These are phyloP conservation scores for Pipistrellus nathusii DNA, from an alignment of 2,797 vertebrate species.

Conservation along the genomic window DNA sequence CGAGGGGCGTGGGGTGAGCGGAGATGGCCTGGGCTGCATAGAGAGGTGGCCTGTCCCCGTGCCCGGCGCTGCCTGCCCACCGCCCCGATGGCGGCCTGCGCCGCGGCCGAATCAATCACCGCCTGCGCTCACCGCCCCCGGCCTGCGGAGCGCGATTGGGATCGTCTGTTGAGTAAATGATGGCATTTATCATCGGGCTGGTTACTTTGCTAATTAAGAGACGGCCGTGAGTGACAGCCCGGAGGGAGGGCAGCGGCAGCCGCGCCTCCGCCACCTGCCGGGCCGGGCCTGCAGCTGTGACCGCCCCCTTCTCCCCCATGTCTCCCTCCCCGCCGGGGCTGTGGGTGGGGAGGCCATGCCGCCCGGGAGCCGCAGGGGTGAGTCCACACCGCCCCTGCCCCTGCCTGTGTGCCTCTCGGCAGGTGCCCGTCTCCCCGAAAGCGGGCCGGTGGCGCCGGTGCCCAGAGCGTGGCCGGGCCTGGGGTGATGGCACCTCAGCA, in stretches of 20 bases:
- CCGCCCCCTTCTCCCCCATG: rapidly evolving
- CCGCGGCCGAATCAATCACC: slow-evolving; percentile 90
- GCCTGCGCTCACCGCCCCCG: slow-evolving; percentile 79
- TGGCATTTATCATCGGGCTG: slow-evolving; percentile 89
- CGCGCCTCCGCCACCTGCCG: not conserved
- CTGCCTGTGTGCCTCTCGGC: rapidly evolving
- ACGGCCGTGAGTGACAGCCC: slow-evolving; percentile 78
- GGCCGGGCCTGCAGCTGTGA: not conserved
- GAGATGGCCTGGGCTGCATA: rapidly evolving
- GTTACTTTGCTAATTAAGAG: slow-evolving; percentile 91
- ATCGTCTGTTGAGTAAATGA: slow-evolving; percentile 89
- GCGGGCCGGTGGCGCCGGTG: rapidly evolving
- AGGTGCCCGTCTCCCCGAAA: not conserved
- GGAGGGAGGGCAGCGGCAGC: not conserved
- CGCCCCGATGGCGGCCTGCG: slow-evolving; percentile 63
- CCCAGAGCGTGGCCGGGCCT: rapidly evolving
- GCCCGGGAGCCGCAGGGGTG: not conserved
- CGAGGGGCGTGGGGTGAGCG: not conserved
- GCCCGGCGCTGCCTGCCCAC: rapidly evolving
- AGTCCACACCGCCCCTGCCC: rapidly evolving
- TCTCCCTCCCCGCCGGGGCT: rapidly evolving
- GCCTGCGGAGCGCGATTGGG: slow-evolving; percentile 87
- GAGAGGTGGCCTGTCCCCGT: not conserved
- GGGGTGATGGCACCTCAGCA: not conserved
- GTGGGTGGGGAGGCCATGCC: rapidly evolving